Evolutionary conservation across 1,140 invertebrate species (phyloP), one percentile per base, ranked within the genome.

Genomic region (Mylabris phalerata): DNA sequence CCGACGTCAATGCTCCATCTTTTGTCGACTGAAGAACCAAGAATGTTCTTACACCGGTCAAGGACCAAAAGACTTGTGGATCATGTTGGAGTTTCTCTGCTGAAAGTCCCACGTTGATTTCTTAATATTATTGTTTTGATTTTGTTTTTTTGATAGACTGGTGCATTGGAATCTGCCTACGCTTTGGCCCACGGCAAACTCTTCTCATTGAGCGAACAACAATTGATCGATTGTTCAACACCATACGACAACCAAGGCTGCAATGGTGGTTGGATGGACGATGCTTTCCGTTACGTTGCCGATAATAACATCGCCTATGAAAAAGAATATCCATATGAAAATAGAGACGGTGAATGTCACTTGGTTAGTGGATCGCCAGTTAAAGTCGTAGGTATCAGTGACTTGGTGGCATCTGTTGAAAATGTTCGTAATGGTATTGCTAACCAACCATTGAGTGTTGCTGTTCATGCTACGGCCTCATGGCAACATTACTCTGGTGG

Each of bases 141-240:
- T n/a, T n/a, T n/a, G n/a, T n/a, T n/a, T n/a, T n/a, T n/a, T n/a
- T n/a, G n/a, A n/a, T n/a, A n/a, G n/a, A n/a, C n/a, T n/a, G n/a
- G n/a, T n/a, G n/a, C n/a, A n/a, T n/a, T n/a, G n/a, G n/a, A n/a
- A n/a, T n/a, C n/a, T n/a, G n/a, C n/a, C 27, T 4, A 32, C 27
- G 7, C 4, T 7, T 7, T 32, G 4, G 7, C 7, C 27, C 27
- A 32, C 27, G 7, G 7, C 49, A 79, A 83, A 52, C 78, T 98
- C 11, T 81, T 93, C 7, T 93, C 92, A 4, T 82, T 99, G 0
- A 95, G 92, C 65, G 95, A 98, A 78, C 96, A 99, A 78, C 98
- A 98, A 75, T 78, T 99, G 46, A 82, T 99, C 24, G 97, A 99
- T 78, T 98, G 97, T 72, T 94, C 93, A 2, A 66, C 69, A 1